These are phyloP conservation scores for Deroplatys truncata DNA, from an alignment of 2,888 invertebrate genomes.

Conservation along the genomic window DNA sequence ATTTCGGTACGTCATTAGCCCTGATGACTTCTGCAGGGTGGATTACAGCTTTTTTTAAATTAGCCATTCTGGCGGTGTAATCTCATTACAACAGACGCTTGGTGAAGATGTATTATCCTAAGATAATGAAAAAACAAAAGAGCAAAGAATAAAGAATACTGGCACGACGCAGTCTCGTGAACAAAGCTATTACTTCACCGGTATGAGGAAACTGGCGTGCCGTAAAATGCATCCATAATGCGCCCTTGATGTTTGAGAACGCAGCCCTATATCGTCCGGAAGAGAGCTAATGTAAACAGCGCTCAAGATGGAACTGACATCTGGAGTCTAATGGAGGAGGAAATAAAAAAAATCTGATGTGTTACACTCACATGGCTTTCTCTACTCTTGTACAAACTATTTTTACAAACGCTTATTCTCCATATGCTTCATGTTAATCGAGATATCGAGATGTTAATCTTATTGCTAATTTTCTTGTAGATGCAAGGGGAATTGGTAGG, in stretches of 20 bases:
- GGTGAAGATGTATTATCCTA: background rate
- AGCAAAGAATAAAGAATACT: background rate
- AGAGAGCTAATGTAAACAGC: background rate
- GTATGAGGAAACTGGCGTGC: background rate
- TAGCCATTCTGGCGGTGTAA: background rate
- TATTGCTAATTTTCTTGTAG: too few relatives aligned
- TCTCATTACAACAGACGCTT: background rate
- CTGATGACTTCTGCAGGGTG: background rate
- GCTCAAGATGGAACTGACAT: background rate
- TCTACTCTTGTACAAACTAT: too few relatives aligned
- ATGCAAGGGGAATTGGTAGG: too few relatives aligned
- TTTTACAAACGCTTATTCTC: too few relatives aligned
- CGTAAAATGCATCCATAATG: background rate
- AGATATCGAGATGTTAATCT: too few relatives aligned
- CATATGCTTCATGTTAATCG: too few relatives aligned
- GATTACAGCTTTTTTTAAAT: background rate
- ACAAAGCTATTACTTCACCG: background rate
- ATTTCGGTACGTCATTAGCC: background rate
- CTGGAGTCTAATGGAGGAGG: background rate
- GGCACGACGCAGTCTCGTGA: background rate
- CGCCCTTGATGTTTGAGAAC: background rate
- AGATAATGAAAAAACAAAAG: background rate
- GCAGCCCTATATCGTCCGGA: background rate
- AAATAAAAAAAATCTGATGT: background rate
- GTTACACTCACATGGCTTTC: too few relatives aligned